Conservation (phyloP, 1,140 invertebrate species). For the Diabrotica undecimpunctata region DNA sequence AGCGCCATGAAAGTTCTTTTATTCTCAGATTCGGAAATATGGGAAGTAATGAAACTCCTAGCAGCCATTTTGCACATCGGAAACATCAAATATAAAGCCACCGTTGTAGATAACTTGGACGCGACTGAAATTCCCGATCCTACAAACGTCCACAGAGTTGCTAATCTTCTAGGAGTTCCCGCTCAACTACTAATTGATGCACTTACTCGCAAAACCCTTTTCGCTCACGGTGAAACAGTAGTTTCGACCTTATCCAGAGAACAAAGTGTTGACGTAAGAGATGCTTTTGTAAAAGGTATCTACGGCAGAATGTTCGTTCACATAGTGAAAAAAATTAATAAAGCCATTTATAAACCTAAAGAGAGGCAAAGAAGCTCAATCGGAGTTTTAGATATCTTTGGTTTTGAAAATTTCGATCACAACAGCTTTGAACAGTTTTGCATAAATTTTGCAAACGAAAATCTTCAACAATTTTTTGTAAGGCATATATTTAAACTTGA, state of each 20-base stretch:
- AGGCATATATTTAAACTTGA: slow-evolving; percentile 98
- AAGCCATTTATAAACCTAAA: slow-evolving; percentile 88
- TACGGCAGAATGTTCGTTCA: slow-evolving; percentile 95
- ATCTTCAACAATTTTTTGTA: slow-evolving; percentile 98
- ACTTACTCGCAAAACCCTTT: slow-evolving; percentile 90
- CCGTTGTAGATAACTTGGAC: slow-evolving; percentile 88
- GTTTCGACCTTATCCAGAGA: slow-evolving; percentile 85
- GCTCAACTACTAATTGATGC: slow-evolving; percentile 86
- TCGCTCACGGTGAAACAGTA: slow-evolving; percentile 97
- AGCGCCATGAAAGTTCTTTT: slow-evolving; percentile 98
- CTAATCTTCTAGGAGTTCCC: slow-evolving; percentile 79
- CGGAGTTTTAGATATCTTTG: slow-evolving; percentile 97
- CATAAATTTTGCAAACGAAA: slow-evolving; percentile 99
- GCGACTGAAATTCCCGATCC: slow-evolving; percentile 93
- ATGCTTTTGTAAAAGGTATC: slow-evolving; percentile 98
- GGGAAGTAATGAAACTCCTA: slow-evolving; percentile 92
- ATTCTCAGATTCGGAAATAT: slow-evolving; percentile 92
- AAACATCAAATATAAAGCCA: slow-evolving; percentile 94
- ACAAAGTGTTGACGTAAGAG: slow-evolving; percentile 94
- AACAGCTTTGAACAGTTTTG: slow-evolving; percentile 99
- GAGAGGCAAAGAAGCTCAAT: slow-evolving; percentile 78
- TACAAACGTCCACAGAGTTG: slow-evolving; percentile 79
- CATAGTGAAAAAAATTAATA: slow-evolving; percentile 97
- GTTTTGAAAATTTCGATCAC: slow-evolving; percentile 97
- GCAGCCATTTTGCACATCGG: slow-evolving; percentile 92